These are phyloP conservation scores for Microtus pennsylvanicus DNA, from an alignment of 2,113 vertebrate species.

Conservation along the genomic window DNA sequence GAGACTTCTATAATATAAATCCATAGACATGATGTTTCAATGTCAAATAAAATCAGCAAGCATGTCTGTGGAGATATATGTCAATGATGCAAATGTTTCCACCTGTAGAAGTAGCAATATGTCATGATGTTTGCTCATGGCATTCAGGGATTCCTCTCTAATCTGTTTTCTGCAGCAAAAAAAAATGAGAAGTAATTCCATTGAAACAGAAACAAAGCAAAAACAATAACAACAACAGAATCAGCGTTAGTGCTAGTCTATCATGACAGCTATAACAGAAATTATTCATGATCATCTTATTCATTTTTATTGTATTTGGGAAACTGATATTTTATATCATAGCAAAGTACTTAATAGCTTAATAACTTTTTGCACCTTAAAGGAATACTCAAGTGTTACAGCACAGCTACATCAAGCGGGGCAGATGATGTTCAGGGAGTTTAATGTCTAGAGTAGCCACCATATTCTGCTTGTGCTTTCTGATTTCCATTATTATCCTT, in stretches of 20 bases:
- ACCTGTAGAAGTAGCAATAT: constrained; percentile 54
- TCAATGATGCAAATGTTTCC: constrained; percentile 73
- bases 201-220: not conserved
- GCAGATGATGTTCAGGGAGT: not conserved
- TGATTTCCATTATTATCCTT: not conserved
- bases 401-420: not conserved
- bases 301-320: constrained; percentile 8
- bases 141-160: constrained; percentile 58
- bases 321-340: constrained; percentile 22
- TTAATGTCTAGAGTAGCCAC: not conserved
- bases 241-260: constrained; percentile 45
- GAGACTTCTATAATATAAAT: constrained; percentile 70
- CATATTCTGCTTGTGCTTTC: not conserved
- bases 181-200: constrained; percentile 14
- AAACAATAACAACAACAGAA: not conserved
- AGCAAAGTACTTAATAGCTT: not conserved
- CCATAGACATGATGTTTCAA: constrained; percentile 56
- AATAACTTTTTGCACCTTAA: not conserved
- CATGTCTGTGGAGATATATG: constrained; percentile 67
- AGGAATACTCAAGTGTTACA: not conserved
- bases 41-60: constrained; percentile 73
- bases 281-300: not conserved
- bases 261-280: constrained; percentile 57
- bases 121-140: constrained; percentile 71
- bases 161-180: not conserved